Conservation (phyloP, 2,888 invertebrate species). For the Ormyrus thymus region DNA sequence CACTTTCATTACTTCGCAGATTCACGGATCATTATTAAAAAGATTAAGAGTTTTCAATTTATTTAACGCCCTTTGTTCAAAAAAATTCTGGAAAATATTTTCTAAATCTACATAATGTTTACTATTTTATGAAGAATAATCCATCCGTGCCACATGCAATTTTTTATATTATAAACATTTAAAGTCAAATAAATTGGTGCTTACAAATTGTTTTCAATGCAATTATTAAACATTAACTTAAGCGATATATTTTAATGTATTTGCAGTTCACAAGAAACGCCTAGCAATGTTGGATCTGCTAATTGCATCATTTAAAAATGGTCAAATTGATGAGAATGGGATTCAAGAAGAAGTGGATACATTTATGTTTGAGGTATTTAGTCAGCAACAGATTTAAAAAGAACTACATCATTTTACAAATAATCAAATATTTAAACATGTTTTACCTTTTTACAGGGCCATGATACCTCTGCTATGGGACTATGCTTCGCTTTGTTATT, state of each 20-base stretch:
- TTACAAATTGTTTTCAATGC: no score
- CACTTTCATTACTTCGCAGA: no score
- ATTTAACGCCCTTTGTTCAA: no score
- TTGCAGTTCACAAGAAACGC: constrained; percentile 58
- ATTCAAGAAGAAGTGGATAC: constrained; percentile 1
- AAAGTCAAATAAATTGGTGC: no score
- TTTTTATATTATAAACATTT: no score
- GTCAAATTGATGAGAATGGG: not conserved
- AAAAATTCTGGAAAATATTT: no score
- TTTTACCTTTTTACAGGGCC: constrained; percentile 74
- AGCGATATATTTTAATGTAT: no score
- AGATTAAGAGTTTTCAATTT: no score
- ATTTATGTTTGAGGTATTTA: not conserved
- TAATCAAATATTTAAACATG: not conserved
- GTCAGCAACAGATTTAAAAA: not conserved
- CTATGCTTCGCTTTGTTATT: constrained; percentile 76
- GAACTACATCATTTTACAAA: not conserved
- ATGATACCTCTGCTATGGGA: constrained; percentile 80
- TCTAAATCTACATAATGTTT: not conserved
- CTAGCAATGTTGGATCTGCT: constrained; percentile 69
- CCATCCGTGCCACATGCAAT: no score
- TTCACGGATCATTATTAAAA: no score
- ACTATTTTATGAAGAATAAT: not conserved
- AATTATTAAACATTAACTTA: no score
- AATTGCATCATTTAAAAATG: constrained; percentile 58